These are phyloP conservation scores for Urocynchramus pylzowi DNA, from an alignment of 2,113 vertebrate species.

Conservation along the genomic window DNA sequence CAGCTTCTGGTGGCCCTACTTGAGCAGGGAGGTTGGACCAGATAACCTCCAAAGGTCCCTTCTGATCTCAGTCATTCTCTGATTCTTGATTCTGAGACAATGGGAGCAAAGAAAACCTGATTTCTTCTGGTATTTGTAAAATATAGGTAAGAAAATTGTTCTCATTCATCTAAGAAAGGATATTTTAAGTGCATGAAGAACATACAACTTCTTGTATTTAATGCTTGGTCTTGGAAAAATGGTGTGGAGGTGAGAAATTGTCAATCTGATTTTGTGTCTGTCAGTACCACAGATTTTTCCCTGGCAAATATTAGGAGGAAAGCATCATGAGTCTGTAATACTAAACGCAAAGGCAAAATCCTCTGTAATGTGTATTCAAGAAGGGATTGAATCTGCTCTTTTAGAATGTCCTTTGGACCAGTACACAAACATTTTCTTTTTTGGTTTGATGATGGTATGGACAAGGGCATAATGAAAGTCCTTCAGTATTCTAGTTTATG, in stretches of 20 bases:
- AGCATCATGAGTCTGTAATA: not conserved
- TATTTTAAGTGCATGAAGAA: not conserved
- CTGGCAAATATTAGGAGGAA: not conserved
- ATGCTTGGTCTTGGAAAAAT: not conserved
- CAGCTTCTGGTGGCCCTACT: not conserved
- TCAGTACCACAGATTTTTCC: not conserved
- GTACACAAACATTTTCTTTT: not conserved
- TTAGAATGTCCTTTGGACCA: not conserved
- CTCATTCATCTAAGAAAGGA: not conserved
- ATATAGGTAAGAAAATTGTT: not conserved
- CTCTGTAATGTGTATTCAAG: not conserved
- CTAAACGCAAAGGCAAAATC: not conserved
- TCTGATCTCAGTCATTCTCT: not conserved
- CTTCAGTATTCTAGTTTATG: not conserved
- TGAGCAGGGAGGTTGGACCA: not conserved
- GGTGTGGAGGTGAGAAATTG: not conserved
- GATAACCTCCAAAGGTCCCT: not conserved
- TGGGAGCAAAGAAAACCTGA: not conserved
- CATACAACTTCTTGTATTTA: not conserved
- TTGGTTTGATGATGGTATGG: not conserved
- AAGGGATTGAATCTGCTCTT: not conserved
- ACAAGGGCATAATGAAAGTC: not conserved
- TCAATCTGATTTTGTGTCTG: not conserved
- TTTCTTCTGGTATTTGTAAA: not conserved
- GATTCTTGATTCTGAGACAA: not conserved